Base-by-base conservation (phyloP, 92 coral and sea anemone species). In the Pocillopora grandis region DNA sequence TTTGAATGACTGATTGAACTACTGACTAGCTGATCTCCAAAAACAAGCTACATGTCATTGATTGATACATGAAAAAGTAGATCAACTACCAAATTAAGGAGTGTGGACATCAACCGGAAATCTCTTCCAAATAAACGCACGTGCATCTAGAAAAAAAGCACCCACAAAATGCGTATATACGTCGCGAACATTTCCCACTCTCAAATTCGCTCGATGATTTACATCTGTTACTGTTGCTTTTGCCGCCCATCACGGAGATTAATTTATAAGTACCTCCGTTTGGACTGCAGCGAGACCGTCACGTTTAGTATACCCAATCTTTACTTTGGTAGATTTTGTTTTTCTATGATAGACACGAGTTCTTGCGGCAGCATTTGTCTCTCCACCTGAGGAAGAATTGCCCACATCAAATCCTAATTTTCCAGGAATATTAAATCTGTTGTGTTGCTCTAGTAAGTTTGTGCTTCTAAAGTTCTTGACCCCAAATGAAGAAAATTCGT, bases 281-380 rank as follows among this genome's bases (percentile, higher is more conserved):
- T 73, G 61, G 77, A 13, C 58, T 7, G 77, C 36, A 42, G 20
- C 35, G 20, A 27, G 27, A 31, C 20, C 62, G 12, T 27, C 69
- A 81, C 19, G 58, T 27, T 71, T 70, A 35, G 23, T n/a, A 15
- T n/a, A 9, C 57, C 12, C 37, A 4, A 59, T 9, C 64, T 63
- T 20, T 64, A 37, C 58, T 37, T 37, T 66, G 12, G 36, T 64
- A 19, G n/a, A 6, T 19, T 21, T 36, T 23, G 83, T 19, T 37
- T 64, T 78, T 63, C 83, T 4, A 10, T 64, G 13, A 31, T 78
- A 78, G 10, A 65, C 62, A 8, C 83, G 59, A 42, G 71, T 78
- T 61, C 83, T 78, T 36, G 83, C 83, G 17, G 62, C 83, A 42
- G 20, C 52, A 49, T 37, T 62, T 78, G 74, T 12, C n/a, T 69